Evolutionary conservation across 2,797 vertebrate genomes (phyloP), one percentile per base, ranked within the genome.

Genomic region (Rhynchotus rufescens): DNA sequence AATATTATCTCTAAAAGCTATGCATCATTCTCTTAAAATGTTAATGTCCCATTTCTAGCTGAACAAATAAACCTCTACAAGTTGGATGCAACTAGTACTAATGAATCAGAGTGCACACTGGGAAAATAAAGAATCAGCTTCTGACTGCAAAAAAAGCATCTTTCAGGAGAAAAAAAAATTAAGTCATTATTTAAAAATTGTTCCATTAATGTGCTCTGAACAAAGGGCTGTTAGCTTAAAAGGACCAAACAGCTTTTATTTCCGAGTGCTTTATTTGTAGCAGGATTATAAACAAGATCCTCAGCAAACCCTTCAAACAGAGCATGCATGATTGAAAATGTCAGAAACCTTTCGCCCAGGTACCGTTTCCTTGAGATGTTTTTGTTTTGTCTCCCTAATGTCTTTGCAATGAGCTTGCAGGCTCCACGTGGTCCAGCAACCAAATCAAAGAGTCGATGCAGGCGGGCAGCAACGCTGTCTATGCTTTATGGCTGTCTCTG

Each of bases 161-260:
- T 96, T 97, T 95, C 81, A 71, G 84, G 38, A 61, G 21, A 75
- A 88, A 60, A 88, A 95, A 96, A 96, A 94, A 95, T 62, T 86
- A 96, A 96, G 95, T 93, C 91, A 94, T 97, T 97, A 97, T 97
- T 97, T 97, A 82, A 97, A 97, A 97, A 97, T 94, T 88, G 90
- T 84, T 97, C 89, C 90, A 88, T 92, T 96, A 97, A 96, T 94
- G 92, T 73, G 66, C 80, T 78, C 61, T 0, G 26, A 96, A 97
- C 96, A 97, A 97, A 96, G 86, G 79, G 77, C 76, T 93, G 79
- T 93, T 93, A 90, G 86, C 86, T 94, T 94, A 90, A 95, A 97
- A 96, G 93, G 77, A 95, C 92, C 90, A 87, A 97, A 91, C 82
- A 76, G 86, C 95, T 97, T 97, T 97, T 94, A 94, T 94, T 96